Conservation (phyloP, 2,888 invertebrate species). For the Apodemia zela region DNA sequence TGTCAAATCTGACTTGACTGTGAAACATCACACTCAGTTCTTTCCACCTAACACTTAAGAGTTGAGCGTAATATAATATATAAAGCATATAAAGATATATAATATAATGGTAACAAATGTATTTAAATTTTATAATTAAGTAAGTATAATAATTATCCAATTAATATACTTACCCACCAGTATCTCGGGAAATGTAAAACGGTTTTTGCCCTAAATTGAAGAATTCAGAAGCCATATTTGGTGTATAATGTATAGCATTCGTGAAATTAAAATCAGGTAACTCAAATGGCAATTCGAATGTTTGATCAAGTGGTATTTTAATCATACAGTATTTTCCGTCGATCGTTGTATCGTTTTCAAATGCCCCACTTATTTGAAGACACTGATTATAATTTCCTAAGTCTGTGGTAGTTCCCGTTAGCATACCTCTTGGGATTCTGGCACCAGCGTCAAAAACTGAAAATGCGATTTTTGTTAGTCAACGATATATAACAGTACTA, state of each 20-base stretch:
- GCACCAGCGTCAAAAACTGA: conserved; percentile 51
- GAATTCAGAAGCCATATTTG: not conserved
- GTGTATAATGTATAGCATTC: not conserved
- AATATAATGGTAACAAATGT: too few species aligned
- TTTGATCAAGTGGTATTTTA: conserved; percentile 10
- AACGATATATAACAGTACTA: too few species aligned
- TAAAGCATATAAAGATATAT: too few species aligned
- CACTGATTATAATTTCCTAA: conserved; percentile 53
- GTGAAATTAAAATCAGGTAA: not conserved
- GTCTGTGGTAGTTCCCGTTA: conserved; percentile 43
- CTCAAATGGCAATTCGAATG: not conserved
- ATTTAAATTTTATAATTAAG: too few species aligned
- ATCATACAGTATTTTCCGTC: conserved; percentile 24
- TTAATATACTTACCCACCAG: not conserved
- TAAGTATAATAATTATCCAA: too few species aligned
- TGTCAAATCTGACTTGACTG: too few species aligned
- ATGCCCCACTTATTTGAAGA: conserved; percentile 12
- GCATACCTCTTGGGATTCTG: conserved; percentile 48
- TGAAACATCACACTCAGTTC: too few species aligned
- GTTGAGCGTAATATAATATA: too few species aligned
- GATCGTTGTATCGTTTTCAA: conserved; percentile 14
- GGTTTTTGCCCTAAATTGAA: not conserved
- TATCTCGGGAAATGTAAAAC: not conserved
- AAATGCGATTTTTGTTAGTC: conserved; percentile 20
- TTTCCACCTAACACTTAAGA: too few species aligned